These are phyloP conservation scores for Semibalanus balanoides DNA, from an alignment of 1,140 invertebrate genomes.

Conservation along the genomic window DNA sequence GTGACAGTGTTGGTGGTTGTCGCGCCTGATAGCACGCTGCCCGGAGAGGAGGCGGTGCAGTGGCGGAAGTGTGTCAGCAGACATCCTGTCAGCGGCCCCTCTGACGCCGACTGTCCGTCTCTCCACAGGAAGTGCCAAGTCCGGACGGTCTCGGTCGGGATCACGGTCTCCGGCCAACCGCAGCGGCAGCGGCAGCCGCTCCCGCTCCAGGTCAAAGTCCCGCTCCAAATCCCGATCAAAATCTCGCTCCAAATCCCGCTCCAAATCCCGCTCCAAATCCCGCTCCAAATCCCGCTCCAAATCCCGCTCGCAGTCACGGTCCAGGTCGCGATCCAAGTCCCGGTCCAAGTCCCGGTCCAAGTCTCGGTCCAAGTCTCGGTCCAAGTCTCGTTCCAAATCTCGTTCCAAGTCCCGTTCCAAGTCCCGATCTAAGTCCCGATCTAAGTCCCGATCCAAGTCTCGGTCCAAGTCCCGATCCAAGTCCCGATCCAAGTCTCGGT, in stretches of 20 bases:
- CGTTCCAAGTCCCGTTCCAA: constrained; percentile 20
- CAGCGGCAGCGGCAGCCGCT: constrained; percentile 21
- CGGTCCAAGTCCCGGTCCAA: constrained; percentile 26
- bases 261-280: constrained; percentile 16
- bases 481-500: constrained; percentile 11
- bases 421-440: constrained; percentile 8
- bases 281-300: constrained; percentile 9
- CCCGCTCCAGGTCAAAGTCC: constrained; percentile 9
- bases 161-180: constrained; percentile 15
- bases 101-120: too few relatives aligned
- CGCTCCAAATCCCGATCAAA: constrained; percentile 14
- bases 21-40: too few relatives aligned
- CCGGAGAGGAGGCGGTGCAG: too few relatives aligned
- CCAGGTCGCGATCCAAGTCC: constrained; percentile 18
- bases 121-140: constrained; percentile 12
- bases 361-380: constrained; percentile 21
- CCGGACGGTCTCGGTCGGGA: constrained; percentile 9
- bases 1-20: too few relatives aligned
- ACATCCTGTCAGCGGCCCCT: too few relatives aligned
- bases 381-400: constrained; percentile 14
- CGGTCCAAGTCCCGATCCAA: constrained; percentile 20
- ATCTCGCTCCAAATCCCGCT: constrained; percentile 11
- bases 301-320: constrained; percentile 11
- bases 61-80: too few relatives aligned
- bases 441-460: too few relatives aligned